Conservation (phyloP, 2,113 vertebrate genomes). For the Setophaga petechia region DNA sequence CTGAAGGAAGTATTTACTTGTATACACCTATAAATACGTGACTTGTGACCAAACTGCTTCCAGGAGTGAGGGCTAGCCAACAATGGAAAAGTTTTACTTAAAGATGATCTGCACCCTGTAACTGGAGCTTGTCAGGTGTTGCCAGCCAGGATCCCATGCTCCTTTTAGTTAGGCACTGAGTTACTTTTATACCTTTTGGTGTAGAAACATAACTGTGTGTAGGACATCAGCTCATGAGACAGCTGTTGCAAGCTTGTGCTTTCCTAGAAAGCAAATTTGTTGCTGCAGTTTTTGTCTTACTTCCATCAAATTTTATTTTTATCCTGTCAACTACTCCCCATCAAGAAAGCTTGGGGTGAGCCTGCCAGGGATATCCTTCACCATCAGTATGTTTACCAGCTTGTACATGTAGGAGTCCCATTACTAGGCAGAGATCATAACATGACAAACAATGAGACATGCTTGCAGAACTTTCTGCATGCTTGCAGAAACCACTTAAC, state of each 20-base stretch:
- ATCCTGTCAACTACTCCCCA: not conserved
- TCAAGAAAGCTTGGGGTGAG: not conserved
- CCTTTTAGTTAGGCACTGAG: not conserved
- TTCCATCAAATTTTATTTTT: not conserved
- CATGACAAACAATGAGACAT: not conserved
- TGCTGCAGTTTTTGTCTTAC: not conserved
- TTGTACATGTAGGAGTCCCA: not conserved
- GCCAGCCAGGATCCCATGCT: not conserved
- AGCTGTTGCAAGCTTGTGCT: not conserved
- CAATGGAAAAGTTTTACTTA: not conserved
- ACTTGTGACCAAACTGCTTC: not conserved
- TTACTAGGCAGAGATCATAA: not conserved
- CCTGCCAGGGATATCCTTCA: not conserved
- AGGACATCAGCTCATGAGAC: fast-evolving
- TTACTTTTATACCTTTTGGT: not conserved
- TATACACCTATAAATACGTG: not conserved
- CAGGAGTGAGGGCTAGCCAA: not conserved
- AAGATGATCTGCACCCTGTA: fast-evolving
- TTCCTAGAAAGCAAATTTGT: not conserved
- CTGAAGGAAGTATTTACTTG: not conserved
- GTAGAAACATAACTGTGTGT: fast-evolving
- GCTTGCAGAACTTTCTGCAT: not conserved
- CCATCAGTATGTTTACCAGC: not conserved
- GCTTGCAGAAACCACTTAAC: not conserved
- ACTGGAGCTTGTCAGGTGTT: not conserved